These are phyloP conservation scores for Neopelma chrysocephalum DNA, from an alignment of 2,797 vertebrate genomes.

Conservation along the genomic window DNA sequence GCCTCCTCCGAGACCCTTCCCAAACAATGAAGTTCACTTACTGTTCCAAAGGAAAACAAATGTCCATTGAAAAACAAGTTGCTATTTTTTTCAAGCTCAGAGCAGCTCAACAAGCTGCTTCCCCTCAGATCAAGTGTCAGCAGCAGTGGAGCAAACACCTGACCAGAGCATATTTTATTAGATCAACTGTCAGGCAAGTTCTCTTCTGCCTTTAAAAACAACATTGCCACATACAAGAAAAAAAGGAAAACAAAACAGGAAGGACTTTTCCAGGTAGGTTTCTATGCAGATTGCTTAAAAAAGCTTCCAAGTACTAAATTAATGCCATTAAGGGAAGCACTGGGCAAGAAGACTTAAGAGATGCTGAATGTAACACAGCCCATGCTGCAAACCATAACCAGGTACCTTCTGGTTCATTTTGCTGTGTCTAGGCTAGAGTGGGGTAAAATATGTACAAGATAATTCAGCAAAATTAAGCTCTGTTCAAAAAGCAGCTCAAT, in stretches of 20 bases:
- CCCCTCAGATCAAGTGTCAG: not conserved
- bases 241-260: not conserved
- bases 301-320: not conserved
- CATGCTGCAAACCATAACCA: not conserved
- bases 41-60: not conserved
- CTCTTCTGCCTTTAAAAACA: not conserved
- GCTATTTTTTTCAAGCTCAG: not conserved
- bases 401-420: not conserved
- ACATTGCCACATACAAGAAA: rapidly evolving
- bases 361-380: not conserved
- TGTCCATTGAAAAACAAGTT: not conserved
- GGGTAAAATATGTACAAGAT: not conserved
- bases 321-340: not conserved
- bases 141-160: not conserved
- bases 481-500: not conserved
- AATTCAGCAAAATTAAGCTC: not conserved
- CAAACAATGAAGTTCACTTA: not conserved
- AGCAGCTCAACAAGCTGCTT: not conserved
- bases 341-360: not conserved
- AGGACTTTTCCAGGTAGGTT: not conserved
- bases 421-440: not conserved
- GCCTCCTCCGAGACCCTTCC: not conserved
- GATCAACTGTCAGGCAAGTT: constrained; percentile 16
- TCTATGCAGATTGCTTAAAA: not conserved
- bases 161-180: constrained; percentile 1